Evolutionary conservation across 2,113 vertebrate genomes (phyloP), one percentile per base, ranked within the genome.

Genomic region (Mirza zaza): DNA sequence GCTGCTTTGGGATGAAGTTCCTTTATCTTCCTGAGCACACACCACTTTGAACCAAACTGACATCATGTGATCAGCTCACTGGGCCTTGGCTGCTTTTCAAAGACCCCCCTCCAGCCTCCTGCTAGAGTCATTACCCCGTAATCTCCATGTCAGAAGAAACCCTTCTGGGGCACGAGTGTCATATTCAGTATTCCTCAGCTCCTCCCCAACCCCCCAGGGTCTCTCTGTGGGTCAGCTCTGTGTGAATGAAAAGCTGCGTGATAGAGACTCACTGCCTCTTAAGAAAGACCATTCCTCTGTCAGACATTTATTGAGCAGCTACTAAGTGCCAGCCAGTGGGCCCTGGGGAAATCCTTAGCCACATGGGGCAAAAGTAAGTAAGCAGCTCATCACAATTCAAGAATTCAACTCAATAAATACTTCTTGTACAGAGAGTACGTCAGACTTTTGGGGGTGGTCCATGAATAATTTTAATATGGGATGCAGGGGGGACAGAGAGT

Each of bases 11-110:
- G 75, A 71, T 75, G 50, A 90, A 70, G 65, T 89, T 81, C 70
- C 34, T 95, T 73, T 85, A 67, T 48, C 63, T 89, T 82, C 52
- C 73, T 87, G 92, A 96, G 96, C 27, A 65, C 63, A 83, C 55
- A 83, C 55, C 79, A 34, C 45, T 80, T 80, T 8, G 29, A 94
- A 89, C 32, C 75, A 81, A 50, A 93, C 17, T 39, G 88, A 82
- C 42, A 93, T 73, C 63, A 59, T 55, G 63, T 52, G 79, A 90
- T 59, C 17, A 71, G 79, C 10, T 61, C 7, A 13, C 50, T 15
- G 79, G 68, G 50, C 61, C 39, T 32, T 77, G 32, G 45, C 39
- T 68, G 29, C 45, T 93, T 42, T 87, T 63, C 34, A 86, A 77
- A 87, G 87, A 39, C n/a, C 32, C 27, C 29, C 83, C 52, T 55